A percentile compares a stretch with the other conserved stretches of the same genome.
phyloP scores from a whole-genome alignment of 2,888 invertebrate species.

The Stenichneumon culpator region DNA sequence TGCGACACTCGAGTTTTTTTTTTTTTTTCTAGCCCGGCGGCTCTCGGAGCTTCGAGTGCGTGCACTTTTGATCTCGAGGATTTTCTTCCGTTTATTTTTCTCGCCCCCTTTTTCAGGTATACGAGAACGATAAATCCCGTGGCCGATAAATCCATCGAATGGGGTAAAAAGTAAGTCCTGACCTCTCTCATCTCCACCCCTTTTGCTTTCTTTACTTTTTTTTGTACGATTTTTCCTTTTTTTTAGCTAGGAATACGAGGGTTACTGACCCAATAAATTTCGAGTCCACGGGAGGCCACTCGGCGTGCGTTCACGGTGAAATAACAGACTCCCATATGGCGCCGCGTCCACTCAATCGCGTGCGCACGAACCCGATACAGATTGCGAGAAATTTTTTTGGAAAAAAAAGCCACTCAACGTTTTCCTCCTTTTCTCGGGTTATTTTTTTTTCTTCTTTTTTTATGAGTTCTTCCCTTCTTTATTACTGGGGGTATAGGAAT shows the following conservation, averaged over 20 bases:
- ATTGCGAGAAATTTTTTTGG: slow-evolving; percentile 20
- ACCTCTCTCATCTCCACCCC: slow-evolving; percentile 25
- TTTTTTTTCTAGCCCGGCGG: neutral
- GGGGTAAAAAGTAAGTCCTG: slow-evolving; percentile 58
- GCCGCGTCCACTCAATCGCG: slow-evolving; percentile 24
- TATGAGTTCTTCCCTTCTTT: neutral
- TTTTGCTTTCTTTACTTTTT: slow-evolving; percentile 23
- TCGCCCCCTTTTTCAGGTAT: neutral
- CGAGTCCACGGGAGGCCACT: slow-evolving; percentile 8
- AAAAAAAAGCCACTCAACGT: slow-evolving; percentile 16
- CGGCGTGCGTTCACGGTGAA: slow-evolving; percentile 35
- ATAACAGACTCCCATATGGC: slow-evolving; percentile 55
- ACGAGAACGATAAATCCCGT: neutral
- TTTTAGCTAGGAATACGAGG: neutral
- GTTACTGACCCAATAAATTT: slow-evolving; percentile 60
- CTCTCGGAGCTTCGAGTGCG: neutral
- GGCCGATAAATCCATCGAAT: slow-evolving; percentile 50
- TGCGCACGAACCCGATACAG: slow-evolving; percentile 37
- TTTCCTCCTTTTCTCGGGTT: slow-evolving; percentile 8
- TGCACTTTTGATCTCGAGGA: neutral
- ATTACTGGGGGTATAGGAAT: slow-evolving; percentile 4
- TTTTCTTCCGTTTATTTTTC: neutral
- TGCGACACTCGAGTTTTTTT: slow-evolving; percentile 9
- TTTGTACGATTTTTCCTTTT: slow-evolving; percentile 7
- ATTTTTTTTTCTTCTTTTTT: neutral